A percentile compares a stretch with the other conserved stretches of the same genome.
Evolutionary conservation across 2,888 invertebrate genomes (phyloP).

Genomic region (Andrena chrysosceles): DNA sequence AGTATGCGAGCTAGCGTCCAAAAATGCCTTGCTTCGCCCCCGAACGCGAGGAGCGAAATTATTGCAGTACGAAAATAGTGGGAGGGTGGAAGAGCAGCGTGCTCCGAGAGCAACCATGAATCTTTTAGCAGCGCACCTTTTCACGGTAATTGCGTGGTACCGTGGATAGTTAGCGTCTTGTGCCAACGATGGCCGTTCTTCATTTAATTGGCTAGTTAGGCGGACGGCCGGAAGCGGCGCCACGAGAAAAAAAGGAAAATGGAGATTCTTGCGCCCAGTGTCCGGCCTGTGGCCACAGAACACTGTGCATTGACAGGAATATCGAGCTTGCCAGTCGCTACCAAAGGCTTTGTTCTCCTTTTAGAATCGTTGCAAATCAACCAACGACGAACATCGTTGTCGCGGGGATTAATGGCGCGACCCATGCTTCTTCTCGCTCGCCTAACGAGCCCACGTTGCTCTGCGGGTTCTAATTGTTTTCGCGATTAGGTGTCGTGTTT

Average conservation of each 20-base stretch:
- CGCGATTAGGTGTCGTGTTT: slow-evolving; percentile 59
- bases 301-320: slow-evolving; percentile 43
- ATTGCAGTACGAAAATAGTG: slow-evolving; percentile 57
- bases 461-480: slow-evolving; percentile 49
- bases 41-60: slow-evolving; percentile 52
- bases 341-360: slow-evolving; percentile 26
- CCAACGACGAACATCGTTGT: not conserved
- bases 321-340: slow-evolving; percentile 21
- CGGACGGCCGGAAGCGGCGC: slow-evolving; percentile 47
- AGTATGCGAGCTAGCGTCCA: not conserved
- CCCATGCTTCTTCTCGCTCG: slow-evolving; percentile 51
- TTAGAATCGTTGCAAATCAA: slow-evolving; percentile 26
- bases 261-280: not conserved
- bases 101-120: slow-evolving; percentile 71
- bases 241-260: slow-evolving; percentile 31
- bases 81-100: slow-evolving; percentile 4
- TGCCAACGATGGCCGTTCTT: slow-evolving; percentile 66
- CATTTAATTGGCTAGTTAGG: slow-evolving; percentile 75
- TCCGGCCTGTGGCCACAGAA: not conserved
- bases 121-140: slow-evolving; percentile 77
- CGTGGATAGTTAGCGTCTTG: slow-evolving; percentile 73
- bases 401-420: slow-evolving; percentile 46
- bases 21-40: slow-evolving; percentile 1
- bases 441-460: slow-evolving; percentile 41
- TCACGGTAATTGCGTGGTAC: slow-evolving; percentile 78